phyloP scores from a whole-genome alignment of 2,797 vertebrate genomes.

The Micromesistius poutassou region DNA sequence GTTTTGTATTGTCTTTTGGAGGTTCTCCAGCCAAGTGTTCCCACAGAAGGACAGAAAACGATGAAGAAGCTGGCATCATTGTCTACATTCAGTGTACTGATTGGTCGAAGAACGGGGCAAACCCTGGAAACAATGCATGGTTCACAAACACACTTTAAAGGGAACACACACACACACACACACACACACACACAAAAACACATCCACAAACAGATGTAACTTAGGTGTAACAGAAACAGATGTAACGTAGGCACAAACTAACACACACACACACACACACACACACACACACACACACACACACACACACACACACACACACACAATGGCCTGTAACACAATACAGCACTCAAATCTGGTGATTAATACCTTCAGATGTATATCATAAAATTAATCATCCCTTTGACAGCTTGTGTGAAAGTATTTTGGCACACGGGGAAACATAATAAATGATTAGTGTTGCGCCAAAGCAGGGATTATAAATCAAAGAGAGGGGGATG shows the following conservation, averaged over 20 bases:
- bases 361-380: slow-evolving; percentile 40
- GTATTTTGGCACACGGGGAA: slow-evolving; percentile 44
- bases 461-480: slow-evolving; percentile 46
- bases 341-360: slow-evolving; percentile 26
- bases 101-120: no score
- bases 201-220: not conserved
- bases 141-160: no score
- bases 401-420: slow-evolving; percentile 35
- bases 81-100: no score
- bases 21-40: not conserved
- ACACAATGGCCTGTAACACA: slow-evolving; percentile 13
- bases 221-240: not conserved
- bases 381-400: slow-evolving; percentile 40
- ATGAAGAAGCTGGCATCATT: no score
- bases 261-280: not conserved
- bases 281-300: slow-evolving; percentile 1
- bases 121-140: no score
- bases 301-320: slow-evolving; percentile 5
- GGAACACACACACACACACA: not conserved
- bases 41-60: no score
- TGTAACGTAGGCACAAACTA: not conserved
- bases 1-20: not conserved
- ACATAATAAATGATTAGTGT: slow-evolving; percentile 62
- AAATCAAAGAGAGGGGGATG: slow-evolving; percentile 52
- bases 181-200: not conserved